These are phyloP conservation scores for Drosophila kambysellisi DNA, from an alignment of 2,888 invertebrate genomes.

Conservation along the genomic window DNA sequence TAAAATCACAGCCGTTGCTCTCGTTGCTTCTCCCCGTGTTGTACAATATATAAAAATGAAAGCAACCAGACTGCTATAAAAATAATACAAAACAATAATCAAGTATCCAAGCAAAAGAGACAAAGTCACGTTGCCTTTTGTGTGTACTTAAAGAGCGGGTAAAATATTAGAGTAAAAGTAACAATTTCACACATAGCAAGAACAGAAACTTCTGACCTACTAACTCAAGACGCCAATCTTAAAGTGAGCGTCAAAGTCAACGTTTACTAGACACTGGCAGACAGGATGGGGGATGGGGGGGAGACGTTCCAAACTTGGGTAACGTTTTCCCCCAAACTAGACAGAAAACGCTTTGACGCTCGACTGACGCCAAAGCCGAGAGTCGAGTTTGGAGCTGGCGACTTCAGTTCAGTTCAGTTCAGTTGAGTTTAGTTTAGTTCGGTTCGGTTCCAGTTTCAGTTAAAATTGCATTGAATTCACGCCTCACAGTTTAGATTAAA, in stretches of 20 bases:
- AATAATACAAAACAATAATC: constrained; percentile 14
- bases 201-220: constrained; percentile 72
- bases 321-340: constrained; percentile 49
- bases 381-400: constrained; percentile 26
- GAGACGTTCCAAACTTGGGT: constrained; percentile 56
- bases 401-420: constrained; percentile 1
- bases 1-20: constrained; percentile 63
- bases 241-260: constrained; percentile 4
- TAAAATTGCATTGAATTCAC: constrained; percentile 28
- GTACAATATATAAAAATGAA: constrained; percentile 70
- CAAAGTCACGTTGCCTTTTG: constrained; percentile 74
- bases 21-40: constrained; percentile 20
- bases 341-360: constrained; percentile 73
- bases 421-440: neutral
- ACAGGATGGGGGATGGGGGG: neutral
- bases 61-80: constrained; percentile 68
- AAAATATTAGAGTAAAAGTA: constrained; percentile 54
- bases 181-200: constrained; percentile 69
- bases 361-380: constrained; percentile 65
- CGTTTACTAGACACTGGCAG: neutral
- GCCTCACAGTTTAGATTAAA: constrained; percentile 64
- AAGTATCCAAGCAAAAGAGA: constrained; percentile 68
- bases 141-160: constrained; percentile 53
- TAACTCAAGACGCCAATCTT: constrained; percentile 47
- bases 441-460: constrained; percentile 28